Evolutionary conservation across 2,113 vertebrate species (phyloP), one percentile per base, ranked within the genome.

Genomic region (Fukomys damarensis): DNA sequence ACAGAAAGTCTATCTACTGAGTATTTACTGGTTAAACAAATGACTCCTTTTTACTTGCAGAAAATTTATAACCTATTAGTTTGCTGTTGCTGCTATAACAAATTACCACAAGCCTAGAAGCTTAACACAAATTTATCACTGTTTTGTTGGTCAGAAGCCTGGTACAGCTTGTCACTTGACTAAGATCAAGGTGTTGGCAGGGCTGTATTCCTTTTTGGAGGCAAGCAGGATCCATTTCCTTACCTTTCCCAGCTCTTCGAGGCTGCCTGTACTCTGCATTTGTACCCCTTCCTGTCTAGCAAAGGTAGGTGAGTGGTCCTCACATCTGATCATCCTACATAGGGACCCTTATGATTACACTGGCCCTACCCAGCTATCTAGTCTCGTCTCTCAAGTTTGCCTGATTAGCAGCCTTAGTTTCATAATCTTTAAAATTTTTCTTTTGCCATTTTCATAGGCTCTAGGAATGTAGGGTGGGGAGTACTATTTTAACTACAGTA

Each of bases 1-100:
- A 35, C 38, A 32, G 65, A 9, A 7, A 38, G 72, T n/a, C n/a
- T n/a, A n/a, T n/a, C n/a, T n/a, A n/a, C 7, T 43, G 35, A 70
- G 22, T 61, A 59, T 52, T 46, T 58, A 28, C 77, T 38, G 35
- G 72, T 30, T 20, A 46, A n/a, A 38, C 38, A 19, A 10, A 68
- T 28, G 41, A 0, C 22, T 70, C 49, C 13, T 16, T 7, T 3
- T n/a, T 22, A 19, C 56, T 80, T 54, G 32, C 54, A 77, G n/a
- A 38, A 46, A 43, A 26, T 12, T 52, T 38, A 59, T 0, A 32
- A 24, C 8, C 0, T 8, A 3, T 26, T 19, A 0, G 24, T 79
- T 56, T 52, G 16, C 58, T 95, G 1, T 49, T 49, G 49, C 70
- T 63, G 74, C 74, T 56, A 1, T 43, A 52, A 66, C 41, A 16